These are phyloP conservation scores for Cistogaster globosa DNA, from an alignment of 2,888 invertebrate genomes.

Conservation along the genomic window DNA sequence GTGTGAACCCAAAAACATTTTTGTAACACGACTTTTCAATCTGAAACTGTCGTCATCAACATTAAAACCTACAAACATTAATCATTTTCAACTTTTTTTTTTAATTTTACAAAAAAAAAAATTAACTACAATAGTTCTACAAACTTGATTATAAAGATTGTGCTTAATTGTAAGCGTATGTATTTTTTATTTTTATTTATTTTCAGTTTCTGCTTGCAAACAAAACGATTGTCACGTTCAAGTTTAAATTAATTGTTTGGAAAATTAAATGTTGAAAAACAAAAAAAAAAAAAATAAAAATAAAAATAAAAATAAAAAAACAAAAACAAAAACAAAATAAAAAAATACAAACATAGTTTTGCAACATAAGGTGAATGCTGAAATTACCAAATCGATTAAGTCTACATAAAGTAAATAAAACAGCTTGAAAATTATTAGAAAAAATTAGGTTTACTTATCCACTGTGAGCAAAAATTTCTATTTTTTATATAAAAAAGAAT, in stretches of 20 bases:
- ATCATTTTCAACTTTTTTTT: slow-evolving; percentile 18
- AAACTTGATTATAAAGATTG: no score
- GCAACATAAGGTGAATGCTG: no score
- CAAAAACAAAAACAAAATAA: slow-evolving; percentile 1
- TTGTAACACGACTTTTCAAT: slow-evolving; percentile 16
- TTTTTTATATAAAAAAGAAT: no score
- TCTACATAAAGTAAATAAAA: no score
- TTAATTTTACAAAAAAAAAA: not conserved
- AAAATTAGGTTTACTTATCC: no score
- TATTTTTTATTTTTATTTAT: not conserved
- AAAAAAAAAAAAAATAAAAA: no score
- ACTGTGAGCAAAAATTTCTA: no score
- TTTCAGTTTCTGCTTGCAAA: slow-evolving; percentile 28
- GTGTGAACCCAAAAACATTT: slow-evolving; percentile 28
- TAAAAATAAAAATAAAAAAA: no score
- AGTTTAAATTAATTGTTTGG: slow-evolving; percentile 68
- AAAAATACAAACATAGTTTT: not conserved
- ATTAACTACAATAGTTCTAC: no score
- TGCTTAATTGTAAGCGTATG: no score
- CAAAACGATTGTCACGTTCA: slow-evolving; percentile 65
- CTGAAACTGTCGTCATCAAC: slow-evolving; percentile 6
- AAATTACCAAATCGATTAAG: no score
- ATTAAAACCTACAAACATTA: slow-evolving; percentile 37
- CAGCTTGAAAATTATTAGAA: no score
- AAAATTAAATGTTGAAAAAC: slow-evolving; percentile 41